Percentiles rank a stretch among this genome's conserved stretches.
phyloP scores from a whole-genome alignment of 2,888 invertebrate species.

The Eupelmus urozonus region DNA sequence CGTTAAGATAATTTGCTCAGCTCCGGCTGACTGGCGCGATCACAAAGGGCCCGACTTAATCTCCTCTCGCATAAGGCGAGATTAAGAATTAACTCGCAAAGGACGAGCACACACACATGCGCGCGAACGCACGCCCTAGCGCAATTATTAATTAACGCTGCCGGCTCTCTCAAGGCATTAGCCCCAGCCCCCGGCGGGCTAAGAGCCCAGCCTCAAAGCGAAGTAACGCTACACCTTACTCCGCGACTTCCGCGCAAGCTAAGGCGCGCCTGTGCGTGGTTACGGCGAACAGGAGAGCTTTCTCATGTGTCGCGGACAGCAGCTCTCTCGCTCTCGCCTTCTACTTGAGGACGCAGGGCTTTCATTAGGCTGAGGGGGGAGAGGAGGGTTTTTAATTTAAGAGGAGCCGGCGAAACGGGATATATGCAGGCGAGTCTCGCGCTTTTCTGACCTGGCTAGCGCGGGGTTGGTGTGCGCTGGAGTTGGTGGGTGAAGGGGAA shows the following conservation, averaged over 20 bases:
- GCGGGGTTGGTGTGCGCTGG: too few species aligned
- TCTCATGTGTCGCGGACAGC: neutral
- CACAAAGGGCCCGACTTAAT: neutral
- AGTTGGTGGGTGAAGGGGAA: too few species aligned
- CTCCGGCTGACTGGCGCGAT: too few species aligned
- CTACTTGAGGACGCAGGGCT: neutral
- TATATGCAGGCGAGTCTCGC: too few species aligned
- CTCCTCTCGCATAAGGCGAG: constrained; percentile 32
- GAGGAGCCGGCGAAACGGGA: too few species aligned
- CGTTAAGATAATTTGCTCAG: constrained; percentile 10
- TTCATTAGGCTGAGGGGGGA: constrained; percentile 34
- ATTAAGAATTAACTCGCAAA: constrained; percentile 53
- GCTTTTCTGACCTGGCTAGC: too few species aligned
- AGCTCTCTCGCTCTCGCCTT: neutral
- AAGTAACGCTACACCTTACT: constrained; percentile 74
- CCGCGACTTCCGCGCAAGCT: too few species aligned
- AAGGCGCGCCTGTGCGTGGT: too few species aligned
- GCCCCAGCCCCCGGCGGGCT: constrained; percentile 68
- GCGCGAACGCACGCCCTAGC: constrained; percentile 64
- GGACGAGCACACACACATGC: too few species aligned
- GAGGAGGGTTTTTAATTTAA: constrained; percentile 28
- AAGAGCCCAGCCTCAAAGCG: constrained; percentile 68
- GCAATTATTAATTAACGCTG: constrained; percentile 78
- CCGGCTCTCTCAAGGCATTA: constrained; percentile 74
- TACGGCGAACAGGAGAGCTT: neutral